Base-by-base conservation (phyloP, 2,888 invertebrate genomes). In the Acholoe squamosa region DNA sequence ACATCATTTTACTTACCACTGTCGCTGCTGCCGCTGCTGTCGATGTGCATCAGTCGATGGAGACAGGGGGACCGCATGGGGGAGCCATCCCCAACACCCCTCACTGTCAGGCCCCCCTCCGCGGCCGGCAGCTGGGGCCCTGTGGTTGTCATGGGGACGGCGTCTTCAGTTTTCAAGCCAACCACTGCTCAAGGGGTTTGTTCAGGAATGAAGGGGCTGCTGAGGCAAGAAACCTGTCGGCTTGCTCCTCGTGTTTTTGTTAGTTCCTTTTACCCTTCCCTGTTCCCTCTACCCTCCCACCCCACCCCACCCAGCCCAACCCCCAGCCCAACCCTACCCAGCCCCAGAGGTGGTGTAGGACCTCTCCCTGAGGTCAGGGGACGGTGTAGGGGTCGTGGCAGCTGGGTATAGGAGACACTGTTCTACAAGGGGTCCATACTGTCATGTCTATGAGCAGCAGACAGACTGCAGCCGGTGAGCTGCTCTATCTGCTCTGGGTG, bases 31-130 rank as follows among this genome's bases (percentile, higher is more conserved):
- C 86, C 86, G 33, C 86, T 86, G 86, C 86, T 86, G 56, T 86
- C 86, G 52, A 86, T 86, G 56, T 86, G 86, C 86, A 86, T 86
- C 22, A 86, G 86, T n/a, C 86, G 86, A 54, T 86, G 86, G n/a
- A 86, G 86, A 28, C 86, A 86, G 25, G 86, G 86, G 0, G 86
- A 86, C 56, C 86, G 25, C 86, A 86, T 86, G n/a, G 86, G 86
- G 28, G 86, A 86, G 28, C 86, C 33, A 28, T 86, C 86, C 25
- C n/a, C 28, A 0, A 54, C n/a, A 28, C 28, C 22, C 31, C n/a
- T 28, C 28, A 54, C 31, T 28, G n/a, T 33, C 43, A 80, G 80
- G 34, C 25, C 34, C 80, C n/a, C 80, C 16, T 76, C 34, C 34
- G n/a, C 33, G 5, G 34, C 80, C 22, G 80, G 34, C n/a, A 34